A percentile compares a stretch with the other conserved stretches of the same genome.
Conservation (phyloP, 2,797 vertebrate genomes). For the Phataginus tetradactyla region DNA sequence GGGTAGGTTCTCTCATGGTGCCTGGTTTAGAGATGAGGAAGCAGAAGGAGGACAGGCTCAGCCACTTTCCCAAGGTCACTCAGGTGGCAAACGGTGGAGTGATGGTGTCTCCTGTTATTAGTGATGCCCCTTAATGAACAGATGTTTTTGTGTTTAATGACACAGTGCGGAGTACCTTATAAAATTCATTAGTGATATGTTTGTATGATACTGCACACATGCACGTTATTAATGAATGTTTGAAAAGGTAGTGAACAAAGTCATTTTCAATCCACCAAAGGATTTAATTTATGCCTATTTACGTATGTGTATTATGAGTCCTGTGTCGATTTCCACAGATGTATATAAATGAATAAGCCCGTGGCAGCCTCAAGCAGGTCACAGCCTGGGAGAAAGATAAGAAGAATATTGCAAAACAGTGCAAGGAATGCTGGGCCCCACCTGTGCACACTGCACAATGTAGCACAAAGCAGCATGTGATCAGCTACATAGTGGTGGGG, state of each 20-base stretch:
- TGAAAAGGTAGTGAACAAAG: not conserved
- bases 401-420: not conserved
- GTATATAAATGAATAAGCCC: not conserved
- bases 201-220: too few relatives aligned
- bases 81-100: not conserved
- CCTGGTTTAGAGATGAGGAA: not conserved
- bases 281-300: not conserved
- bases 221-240: not conserved
- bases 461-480: not conserved
- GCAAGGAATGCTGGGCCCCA: not conserved
- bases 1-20: not conserved
- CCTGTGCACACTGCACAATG: not conserved
- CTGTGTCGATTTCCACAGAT: not conserved
- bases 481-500: not conserved
- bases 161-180: not conserved
- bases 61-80: not conserved
- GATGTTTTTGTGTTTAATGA: not conserved
- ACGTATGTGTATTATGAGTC: not conserved
- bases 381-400: not conserved
- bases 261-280: not conserved
- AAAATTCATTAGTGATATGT: not conserved
- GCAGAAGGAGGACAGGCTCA: not conserved
- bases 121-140: not conserved
- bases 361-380: not conserved
- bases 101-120: not conserved